phyloP scores from a whole-genome alignment of 1,140 invertebrate species.

The Caerostris darwini region DNA sequence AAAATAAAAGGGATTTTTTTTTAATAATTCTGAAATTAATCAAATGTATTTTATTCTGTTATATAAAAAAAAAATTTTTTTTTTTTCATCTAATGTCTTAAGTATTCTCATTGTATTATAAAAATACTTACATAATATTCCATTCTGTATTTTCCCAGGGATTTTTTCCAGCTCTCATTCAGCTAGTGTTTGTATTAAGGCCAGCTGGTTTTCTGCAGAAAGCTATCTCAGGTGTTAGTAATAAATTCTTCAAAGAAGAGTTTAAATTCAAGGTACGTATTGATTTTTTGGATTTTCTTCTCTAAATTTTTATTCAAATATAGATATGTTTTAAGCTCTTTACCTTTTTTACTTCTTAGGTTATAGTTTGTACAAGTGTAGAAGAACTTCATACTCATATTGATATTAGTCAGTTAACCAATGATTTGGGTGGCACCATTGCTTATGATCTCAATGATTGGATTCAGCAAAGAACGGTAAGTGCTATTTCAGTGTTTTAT shows the following conservation, averaged over 20 bases:
- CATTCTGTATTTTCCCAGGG: conserved; percentile 84
- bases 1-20: too few relatives aligned
- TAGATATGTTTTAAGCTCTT: not conserved
- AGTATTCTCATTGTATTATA: not conserved
- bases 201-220: conserved; percentile 96
- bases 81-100: not conserved
- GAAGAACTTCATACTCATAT: conserved; percentile 93
- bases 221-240: conserved; percentile 96
- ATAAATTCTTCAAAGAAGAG: conserved; percentile 96
- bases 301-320: not conserved
- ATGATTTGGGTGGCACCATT: conserved; percentile 93
- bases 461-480: conserved; percentile 97
- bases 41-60: too few relatives aligned
- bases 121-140: not conserved
- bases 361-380: conserved; percentile 87
- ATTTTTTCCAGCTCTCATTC: conserved; percentile 96
- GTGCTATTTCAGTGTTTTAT: conserved; percentile 78
- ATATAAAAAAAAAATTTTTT: not conserved
- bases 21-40: too few relatives aligned
- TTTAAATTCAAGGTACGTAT: conserved; percentile 92
- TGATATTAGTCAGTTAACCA: conserved; percentile 91
- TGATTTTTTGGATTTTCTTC: not conserved
- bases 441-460: conserved; percentile 96
- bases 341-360: conserved; percentile 80
- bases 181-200: conserved; percentile 94